Conservation (phyloP, 2,113 vertebrate species). For the Megaceryle maxima region DNA sequence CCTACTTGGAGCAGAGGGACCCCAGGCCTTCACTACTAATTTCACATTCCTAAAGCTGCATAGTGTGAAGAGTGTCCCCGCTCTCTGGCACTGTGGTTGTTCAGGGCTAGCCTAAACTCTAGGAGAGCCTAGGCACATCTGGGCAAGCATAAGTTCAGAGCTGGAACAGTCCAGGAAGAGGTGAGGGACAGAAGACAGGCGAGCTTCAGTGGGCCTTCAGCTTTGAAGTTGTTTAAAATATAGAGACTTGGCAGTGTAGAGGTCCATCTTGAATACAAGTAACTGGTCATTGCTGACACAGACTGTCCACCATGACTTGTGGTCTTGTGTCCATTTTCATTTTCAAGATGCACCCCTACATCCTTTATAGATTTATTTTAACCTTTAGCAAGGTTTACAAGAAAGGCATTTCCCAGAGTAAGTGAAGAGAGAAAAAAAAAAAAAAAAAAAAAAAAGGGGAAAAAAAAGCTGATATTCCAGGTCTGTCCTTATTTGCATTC, state of each 20-base stretch:
- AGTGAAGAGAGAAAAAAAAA: neutral
- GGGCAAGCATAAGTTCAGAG: neutral
- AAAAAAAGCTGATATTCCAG: neutral
- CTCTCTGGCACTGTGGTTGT: neutral
- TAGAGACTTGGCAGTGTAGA: neutral
- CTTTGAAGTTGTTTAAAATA: neutral
- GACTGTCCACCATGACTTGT: neutral
- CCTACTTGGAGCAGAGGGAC: neutral
- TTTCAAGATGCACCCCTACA: neutral
- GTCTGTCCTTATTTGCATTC: neutral
- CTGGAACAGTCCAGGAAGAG: neutral
- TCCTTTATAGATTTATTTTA: neutral
- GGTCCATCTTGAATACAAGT: neutral
- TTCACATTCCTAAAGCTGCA: neutral
- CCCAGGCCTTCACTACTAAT: neutral
- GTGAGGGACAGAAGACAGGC: accelerated
- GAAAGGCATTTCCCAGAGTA: neutral
- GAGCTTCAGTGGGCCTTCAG: neutral
- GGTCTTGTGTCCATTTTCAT: neutral
- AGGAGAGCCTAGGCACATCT: neutral
- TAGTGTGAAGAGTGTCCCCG: neutral
- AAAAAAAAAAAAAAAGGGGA: neutral
- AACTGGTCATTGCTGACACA: neutral
- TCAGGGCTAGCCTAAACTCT: neutral
- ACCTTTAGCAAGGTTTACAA: neutral